Evolutionary conservation across 2,888 invertebrate genomes (phyloP), one percentile per base, ranked within the genome.

Genomic region (Nipponacmea schrenckii): DNA sequence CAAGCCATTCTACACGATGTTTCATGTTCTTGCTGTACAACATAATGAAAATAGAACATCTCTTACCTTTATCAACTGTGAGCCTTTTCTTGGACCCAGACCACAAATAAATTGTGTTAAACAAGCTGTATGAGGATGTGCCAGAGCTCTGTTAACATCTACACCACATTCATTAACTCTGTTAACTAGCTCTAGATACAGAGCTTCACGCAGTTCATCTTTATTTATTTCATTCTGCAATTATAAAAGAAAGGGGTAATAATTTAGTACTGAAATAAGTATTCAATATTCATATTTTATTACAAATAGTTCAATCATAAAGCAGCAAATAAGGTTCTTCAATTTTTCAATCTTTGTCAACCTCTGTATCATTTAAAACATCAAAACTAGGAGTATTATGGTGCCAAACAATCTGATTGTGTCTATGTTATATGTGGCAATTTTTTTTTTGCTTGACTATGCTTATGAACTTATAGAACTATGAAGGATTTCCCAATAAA

Each of bases 131-230:
- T 98, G 94, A 0, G 95, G 93, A 73, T 95, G 95, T 75, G 95
- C 93, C 0, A 98, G 94, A 0, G 97, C 95, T 83, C 95, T 92
- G 87, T 99, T 99, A 14, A 99, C 93, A 85, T 99, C 98, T 0
- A 99, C 96, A 10, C 98, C 98, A 0, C 98, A 98, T 91, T 98
- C 98, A 87, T 98, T 99, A 0, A 97, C 95, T 69, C 96, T 92
- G 87, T 97, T 98, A 1, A 98, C 95, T 87, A 92, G 91, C 90
- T 98, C 97, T 70, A 96, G 90, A 77, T 94, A 93, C 7, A 98
- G 91, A 50, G 94, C 94, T 83, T 95, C 95, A 2, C 96, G 89
- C 64, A 98, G 90, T 68, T 95, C 95, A 72, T 98, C 97, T 85
- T 95, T 95, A 0, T 93, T 89, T 20, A 92, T 81, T 66, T 88